Evolutionary conservation across 1,140 invertebrate genomes (phyloP).

Genomic region (Lerema accius): DNA sequence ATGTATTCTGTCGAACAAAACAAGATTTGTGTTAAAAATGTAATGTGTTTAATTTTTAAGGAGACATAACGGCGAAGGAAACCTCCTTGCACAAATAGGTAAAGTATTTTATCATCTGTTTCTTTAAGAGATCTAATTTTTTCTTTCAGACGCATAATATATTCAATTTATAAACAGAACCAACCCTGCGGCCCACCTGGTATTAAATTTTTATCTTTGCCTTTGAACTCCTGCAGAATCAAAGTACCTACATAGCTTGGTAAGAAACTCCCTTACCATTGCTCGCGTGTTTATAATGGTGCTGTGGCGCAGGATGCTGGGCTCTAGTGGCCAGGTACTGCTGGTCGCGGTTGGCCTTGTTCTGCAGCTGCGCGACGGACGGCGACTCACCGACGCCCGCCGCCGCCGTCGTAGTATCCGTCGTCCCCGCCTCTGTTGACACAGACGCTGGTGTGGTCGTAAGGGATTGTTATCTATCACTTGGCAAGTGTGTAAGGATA

Average conservation of each 20-base stretch:
- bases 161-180: no score
- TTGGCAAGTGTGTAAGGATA: no score
- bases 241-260: no score
- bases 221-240: no score
- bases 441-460: constrained; percentile 29
- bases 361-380: constrained; percentile 88
- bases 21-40: neutral
- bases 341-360: constrained; percentile 89
- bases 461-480: constrained; percentile 4
- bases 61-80: no score
- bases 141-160: no score
- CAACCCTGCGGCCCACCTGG: no score
- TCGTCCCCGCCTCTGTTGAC: constrained; percentile 69
- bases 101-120: no score
- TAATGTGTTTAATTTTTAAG: no score
- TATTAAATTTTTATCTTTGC: no score
- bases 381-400: constrained; percentile 85
- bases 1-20: constrained; percentile 87
- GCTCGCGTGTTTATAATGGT: constrained; percentile 76
- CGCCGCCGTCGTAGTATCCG: constrained; percentile 64
- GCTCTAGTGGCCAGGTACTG: constrained; percentile 87
- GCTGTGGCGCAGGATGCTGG: constrained; percentile 75
- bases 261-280: constrained; percentile 71
- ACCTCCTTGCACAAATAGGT: no score
- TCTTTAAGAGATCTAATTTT: no score